These are phyloP conservation scores for Lysandra coridon DNA, from an alignment of 2,888 invertebrate genomes.

Conservation along the genomic window DNA sequence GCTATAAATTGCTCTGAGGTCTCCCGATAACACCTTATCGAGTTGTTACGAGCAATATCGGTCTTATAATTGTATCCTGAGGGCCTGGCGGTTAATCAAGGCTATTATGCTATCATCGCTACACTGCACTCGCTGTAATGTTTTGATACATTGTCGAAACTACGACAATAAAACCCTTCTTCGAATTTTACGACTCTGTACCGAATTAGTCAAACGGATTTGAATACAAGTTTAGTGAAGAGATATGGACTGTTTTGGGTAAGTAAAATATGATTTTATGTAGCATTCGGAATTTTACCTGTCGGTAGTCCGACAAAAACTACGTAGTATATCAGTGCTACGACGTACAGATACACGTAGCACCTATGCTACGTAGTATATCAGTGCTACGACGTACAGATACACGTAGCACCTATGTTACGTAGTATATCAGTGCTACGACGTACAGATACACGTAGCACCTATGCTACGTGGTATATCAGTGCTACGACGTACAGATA, in stretches of 20 bases:
- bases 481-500: no score
- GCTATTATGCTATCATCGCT: conserved; percentile 51
- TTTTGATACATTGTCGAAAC: conserved; percentile 40
- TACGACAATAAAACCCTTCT: conserved; percentile 35
- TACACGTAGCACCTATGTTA: no score
- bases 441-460: no score
- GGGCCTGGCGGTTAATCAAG: conserved; percentile 62
- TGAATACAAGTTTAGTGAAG: neutral
- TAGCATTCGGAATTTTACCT: neutral
- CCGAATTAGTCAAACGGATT: neutral
- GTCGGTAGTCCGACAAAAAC: no score
- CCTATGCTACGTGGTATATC: neutral
- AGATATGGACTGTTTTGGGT: neutral
- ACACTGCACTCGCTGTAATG: conserved; percentile 41
- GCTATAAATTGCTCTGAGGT: conserved; percentile 67
- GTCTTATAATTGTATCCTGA: conserved; percentile 65
- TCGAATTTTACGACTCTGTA: conserved; percentile 13
- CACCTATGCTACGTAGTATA: no score
- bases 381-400: no score
- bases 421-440: neutral
- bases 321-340: neutral
- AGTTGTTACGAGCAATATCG: conserved; percentile 70
- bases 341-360: neutral
- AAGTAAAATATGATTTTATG: neutral
- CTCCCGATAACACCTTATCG: conserved; percentile 73